Conservation (phyloP, 2,797 vertebrate genomes). For the Sebastes itinus region DNA sequence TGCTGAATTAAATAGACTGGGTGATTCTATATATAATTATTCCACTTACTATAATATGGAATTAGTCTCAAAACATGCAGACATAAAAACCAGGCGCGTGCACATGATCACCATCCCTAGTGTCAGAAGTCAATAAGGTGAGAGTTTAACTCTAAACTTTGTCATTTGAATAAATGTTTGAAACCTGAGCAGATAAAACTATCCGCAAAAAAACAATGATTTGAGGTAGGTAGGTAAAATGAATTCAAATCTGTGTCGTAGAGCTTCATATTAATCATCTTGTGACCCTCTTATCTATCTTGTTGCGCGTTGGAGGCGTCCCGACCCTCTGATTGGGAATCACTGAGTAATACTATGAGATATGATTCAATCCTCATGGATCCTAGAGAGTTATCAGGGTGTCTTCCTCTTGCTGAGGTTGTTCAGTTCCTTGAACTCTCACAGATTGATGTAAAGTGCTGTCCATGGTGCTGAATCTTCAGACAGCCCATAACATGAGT, state of each 20-base stretch:
- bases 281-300: neutral
- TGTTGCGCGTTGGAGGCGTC: neutral
- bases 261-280: neutral
- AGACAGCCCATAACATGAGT: neutral
- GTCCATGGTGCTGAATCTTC: slow-evolving; percentile 9
- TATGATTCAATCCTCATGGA: neutral
- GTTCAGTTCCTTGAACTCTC: neutral
- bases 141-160: neutral
- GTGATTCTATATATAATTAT: too few species aligned
- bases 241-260: neutral
- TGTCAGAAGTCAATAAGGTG: too few species aligned
- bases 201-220: neutral
- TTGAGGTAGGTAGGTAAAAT: neutral
- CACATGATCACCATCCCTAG: too few species aligned
- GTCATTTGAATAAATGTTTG: neutral
- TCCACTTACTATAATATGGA: too few species aligned
- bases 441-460: neutral
- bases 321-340: neutral
- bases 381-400: neutral
- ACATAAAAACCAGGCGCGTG: too few species aligned
- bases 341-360: neutral
- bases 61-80: too few species aligned
- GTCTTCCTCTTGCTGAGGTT: neutral
- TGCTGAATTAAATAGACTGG: too few species aligned
- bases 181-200: neutral